phyloP scores from a whole-genome alignment of 2,888 invertebrate species.

The Antheraea yamamai region DNA sequence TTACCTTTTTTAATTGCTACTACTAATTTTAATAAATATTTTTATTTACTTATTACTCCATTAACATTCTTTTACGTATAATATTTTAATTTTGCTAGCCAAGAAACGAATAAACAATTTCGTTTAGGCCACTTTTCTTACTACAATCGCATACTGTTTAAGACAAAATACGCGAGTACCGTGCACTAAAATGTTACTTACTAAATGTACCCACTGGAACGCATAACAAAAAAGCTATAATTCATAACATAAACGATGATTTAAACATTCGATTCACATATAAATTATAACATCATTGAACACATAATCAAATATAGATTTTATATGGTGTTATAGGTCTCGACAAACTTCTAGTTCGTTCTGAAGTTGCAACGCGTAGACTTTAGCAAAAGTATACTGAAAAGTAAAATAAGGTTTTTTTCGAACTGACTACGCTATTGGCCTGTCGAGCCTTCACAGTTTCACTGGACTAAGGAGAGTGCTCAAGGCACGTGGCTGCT shows the following conservation, averaged over 20 bases:
- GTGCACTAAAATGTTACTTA: neutral
- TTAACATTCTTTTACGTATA: neutral
- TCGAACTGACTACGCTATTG: no score
- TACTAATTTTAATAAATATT: neutral
- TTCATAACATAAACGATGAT: neutral
- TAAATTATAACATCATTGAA: conserved; percentile 4
- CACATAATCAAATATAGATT: neutral
- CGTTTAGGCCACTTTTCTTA: neutral
- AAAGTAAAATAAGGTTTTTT: no score
- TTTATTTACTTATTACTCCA: neutral
- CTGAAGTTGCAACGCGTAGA: no score
- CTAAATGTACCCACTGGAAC: neutral
- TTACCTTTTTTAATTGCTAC: neutral
- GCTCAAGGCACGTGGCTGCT: no score
- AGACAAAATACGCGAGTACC: neutral
- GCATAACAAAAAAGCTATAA: neutral
- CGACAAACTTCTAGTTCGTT: no score
- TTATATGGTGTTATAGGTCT: neutral
- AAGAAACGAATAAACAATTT: neutral
- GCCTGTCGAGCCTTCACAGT: no score
- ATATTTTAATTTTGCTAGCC: neutral
- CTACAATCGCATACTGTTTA: neutral
- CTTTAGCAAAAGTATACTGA: no score
- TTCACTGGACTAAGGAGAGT: no score
- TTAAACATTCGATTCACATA: neutral